These are phyloP conservation scores for Epinephelus awoara DNA, from an alignment of 2,797 vertebrate species.

Conservation along the genomic window DNA sequence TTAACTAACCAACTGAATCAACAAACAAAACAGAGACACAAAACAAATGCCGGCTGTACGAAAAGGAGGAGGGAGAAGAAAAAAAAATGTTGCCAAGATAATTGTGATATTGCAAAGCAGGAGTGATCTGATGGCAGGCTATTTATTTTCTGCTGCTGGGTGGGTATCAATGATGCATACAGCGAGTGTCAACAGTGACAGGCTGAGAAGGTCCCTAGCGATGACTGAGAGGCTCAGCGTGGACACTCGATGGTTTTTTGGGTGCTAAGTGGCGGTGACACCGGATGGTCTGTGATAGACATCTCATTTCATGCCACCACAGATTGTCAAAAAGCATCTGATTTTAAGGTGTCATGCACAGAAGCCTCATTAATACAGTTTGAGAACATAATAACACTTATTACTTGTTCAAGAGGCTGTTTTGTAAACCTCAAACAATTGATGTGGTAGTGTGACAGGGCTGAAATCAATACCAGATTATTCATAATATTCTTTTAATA, in stretches of 20 bases:
- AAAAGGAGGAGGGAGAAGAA: background rate
- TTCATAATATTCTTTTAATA: background rate
- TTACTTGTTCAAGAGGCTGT: background rate
- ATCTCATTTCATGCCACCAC: conserved; percentile 53
- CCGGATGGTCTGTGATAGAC: conserved; percentile 35
- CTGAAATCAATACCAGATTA: background rate
- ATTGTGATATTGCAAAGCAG: conserved; percentile 59
- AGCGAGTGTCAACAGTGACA: conserved; percentile 63
- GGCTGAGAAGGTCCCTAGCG: conserved; percentile 53
- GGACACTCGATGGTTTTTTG: conserved; percentile 55
- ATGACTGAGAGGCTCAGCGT: conserved; percentile 55
- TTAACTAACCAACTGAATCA: conserved; percentile 63
- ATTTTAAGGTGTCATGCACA: conserved; percentile 10
- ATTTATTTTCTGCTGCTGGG: conserved; percentile 61
- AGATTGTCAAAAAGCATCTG: conserved; percentile 27
- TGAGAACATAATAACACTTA: background rate
- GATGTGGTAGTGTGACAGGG: background rate
- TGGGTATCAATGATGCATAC: conserved; percentile 64
- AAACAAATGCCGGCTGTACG: conserved; percentile 45
- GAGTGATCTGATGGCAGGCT: conserved; percentile 59
- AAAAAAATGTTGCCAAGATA: conserved; percentile 40
- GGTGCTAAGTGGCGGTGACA: conserved; percentile 60
- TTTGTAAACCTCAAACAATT: background rate
- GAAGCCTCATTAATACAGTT: background rate
- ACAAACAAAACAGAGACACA: conserved; percentile 60